Conservation (phyloP, 1,140 invertebrate species). For the Parapsyche elsis region DNA sequence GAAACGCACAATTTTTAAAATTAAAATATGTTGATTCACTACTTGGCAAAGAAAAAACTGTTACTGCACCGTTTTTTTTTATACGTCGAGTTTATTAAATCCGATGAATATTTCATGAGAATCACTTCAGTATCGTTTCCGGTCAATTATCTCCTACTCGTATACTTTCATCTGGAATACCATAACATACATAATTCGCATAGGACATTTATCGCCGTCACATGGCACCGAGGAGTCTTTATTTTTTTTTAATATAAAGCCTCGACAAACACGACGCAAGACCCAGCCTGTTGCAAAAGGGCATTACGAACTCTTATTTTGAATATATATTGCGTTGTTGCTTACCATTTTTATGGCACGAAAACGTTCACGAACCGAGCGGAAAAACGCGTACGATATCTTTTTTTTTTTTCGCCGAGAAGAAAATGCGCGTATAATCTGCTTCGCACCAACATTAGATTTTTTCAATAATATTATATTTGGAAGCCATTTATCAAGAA, state of each 20-base stretch:
- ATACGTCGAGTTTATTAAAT: no score
- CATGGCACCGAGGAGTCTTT: background rate
- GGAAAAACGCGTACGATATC: background rate
- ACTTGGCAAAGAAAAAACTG: no score
- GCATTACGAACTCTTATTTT: conserved; percentile 51
- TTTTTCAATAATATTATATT: conserved; percentile 13
- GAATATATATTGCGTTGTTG: conserved; percentile 55
- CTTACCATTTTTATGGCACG: conserved; percentile 53
- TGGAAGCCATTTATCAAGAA: conserved; percentile 6
- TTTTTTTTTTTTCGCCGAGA: background rate
- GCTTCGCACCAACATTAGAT: background rate
- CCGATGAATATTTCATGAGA: no score
- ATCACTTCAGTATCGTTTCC: no score
- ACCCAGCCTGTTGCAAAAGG: conserved; percentile 36
- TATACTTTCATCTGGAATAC: no score
- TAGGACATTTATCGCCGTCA: conserved; percentile 24
- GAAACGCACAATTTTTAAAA: no score
- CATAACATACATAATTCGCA: no score
- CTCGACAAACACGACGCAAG: background rate
- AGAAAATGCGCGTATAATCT: background rate
- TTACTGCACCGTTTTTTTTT: no score
- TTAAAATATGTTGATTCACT: no score
- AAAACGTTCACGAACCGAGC: background rate
- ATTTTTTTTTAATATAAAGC: conserved; percentile 45
- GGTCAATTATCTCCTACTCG: no score